Evolutionary conservation across 2,113 vertebrate genomes (phyloP), one percentile per base, ranked within the genome.

Genomic region (Cavia aperea): DNA sequence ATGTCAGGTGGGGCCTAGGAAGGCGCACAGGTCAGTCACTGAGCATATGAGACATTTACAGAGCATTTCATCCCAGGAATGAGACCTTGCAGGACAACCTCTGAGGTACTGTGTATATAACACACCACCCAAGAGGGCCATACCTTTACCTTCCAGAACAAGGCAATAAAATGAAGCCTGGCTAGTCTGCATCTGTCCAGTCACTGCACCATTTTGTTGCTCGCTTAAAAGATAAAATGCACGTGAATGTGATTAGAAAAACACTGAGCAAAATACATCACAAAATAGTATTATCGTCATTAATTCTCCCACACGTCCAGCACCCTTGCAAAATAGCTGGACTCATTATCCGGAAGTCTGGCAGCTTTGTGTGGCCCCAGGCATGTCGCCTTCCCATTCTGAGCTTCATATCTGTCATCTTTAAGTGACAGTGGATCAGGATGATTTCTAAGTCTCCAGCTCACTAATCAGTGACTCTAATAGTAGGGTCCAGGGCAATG

Each of bases 391-490:
- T n/a, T 54, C 15, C 18, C 56, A 21, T 31, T 33, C 24, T 58
- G 70, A 49, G n/a, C 65, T 70, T 85, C 29, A 13, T 39, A 31
- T 29, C 68, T 86, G 81, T 56, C 78, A 46, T 62, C 39, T 65
- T 85, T 33, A 75, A 49, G 46, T 65, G 26, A 91, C n/a, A 14
- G 31, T 68, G 66, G n/a, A 9, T 46, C 31, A 33, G 29, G 58
- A 39, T 78, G 81, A 36, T 36, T 46, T 54, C 66, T 83, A 66
- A 51, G 39, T 89, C 65, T 92, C 46, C 31, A 84, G 26, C 43
- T 70, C 78, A 36, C 81, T 94, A 91, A 85, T 39, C 81, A 75
- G 10, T 60, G 66, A 60, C 39, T 90, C 36, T 54, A 12, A 39
- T 65, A 65, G 84, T 51, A 62, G 46, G 78, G 63, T 84, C 73